Percentiles rank a stretch among this genome's conserved stretches.
Evolutionary conservation across 2,113 vertebrate species (phyloP).

Genomic region (Sorex araneus): DNA sequence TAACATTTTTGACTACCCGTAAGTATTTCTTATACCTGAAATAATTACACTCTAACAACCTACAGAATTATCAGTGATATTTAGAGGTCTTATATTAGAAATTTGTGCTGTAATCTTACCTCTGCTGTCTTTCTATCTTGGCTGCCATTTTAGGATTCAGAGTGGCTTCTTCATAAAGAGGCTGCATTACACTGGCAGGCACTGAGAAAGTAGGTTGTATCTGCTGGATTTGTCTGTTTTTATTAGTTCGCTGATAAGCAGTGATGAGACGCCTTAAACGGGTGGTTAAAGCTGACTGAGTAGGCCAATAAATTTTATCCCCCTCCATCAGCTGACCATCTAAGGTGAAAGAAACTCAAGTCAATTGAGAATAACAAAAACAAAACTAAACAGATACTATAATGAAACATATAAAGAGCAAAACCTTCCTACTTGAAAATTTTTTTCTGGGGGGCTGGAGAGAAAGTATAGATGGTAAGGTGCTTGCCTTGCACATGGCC

Average conservation of each 20-base stretch:
- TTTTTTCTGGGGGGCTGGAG: conserved; percentile 1
- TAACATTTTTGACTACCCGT: not conserved
- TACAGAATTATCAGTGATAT: conserved; percentile 18
- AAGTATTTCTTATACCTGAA: not conserved
- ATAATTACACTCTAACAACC: not conserved
- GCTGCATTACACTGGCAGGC: conserved; percentile 91
- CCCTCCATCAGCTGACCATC: conserved; percentile 93
- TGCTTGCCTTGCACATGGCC: too few species aligned
- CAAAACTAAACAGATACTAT: conserved; percentile 5
- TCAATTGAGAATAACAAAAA: conserved; percentile 44
- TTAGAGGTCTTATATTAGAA: conserved; percentile 1
- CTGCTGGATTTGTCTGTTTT: conserved; percentile 96
- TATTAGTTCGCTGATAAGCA: conserved; percentile 96
- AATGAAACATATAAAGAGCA: conserved; percentile 31
- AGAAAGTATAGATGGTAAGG: too few species aligned
- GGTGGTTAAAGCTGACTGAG: conserved; percentile 96
- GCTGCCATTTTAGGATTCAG: conserved; percentile 98
- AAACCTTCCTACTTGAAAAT: not conserved
- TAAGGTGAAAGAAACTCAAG: conserved; percentile 76
- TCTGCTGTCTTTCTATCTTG: conserved; percentile 98
- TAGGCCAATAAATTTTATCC: conserved; percentile 95
- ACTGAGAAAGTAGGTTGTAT: conserved; percentile 92
- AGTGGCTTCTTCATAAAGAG: conserved; percentile 91
- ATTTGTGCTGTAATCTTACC: conserved; percentile 87
- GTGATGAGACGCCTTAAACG: conserved; percentile 97